Evolutionary conservation across 2,797 vertebrate species (phyloP), one percentile per base, ranked within the genome.

Genomic region (Lateolabrax maculatus): DNA sequence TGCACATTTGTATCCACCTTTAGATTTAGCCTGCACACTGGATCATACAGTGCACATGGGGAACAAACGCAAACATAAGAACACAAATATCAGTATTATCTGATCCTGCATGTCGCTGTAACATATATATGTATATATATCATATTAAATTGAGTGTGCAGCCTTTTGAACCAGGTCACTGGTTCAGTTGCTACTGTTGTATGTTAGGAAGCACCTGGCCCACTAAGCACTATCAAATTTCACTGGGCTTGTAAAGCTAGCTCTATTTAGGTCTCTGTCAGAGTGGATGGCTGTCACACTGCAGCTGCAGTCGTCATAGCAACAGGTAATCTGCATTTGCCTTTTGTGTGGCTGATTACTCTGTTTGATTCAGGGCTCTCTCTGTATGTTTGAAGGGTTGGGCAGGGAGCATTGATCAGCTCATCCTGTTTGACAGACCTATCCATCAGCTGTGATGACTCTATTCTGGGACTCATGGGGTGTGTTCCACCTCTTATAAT

Each of bases 281-380:
- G 67, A 65, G 61, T 43, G 81, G 77, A 77, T 92, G 92, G 92
- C 94, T 93, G 90, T 91, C 92, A 91, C 85, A 71, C 89, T 90
- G 83, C 84, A 87, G 94, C 96, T 96, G 96, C 95, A 94, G 96
- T 96, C 88, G 89, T 89, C 95, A 95, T 93, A 95, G 95, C 93
- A 94, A 94, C 77, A 62, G 90, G 94, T 94, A 90, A 93, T 94
- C 90, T 93, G 90, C 88, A 90, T 94, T 91, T 82, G 21, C 83
- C 93, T 93, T 95, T 95, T 95, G 95, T 95, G 92, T 87, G 84
- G 51, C 64, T 77, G 88, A 93, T 94, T 93, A 92, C 91, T 87
- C 63, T 76, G 90, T 87, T 85, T 84, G 77, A 80, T 81, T 87
- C 89, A 49, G 71, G 63, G 52, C 78, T 71, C 48, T 71, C 53